Base-by-base conservation (phyloP, 2,888 invertebrate genomes). In the Drosophila gaucha region DNA sequence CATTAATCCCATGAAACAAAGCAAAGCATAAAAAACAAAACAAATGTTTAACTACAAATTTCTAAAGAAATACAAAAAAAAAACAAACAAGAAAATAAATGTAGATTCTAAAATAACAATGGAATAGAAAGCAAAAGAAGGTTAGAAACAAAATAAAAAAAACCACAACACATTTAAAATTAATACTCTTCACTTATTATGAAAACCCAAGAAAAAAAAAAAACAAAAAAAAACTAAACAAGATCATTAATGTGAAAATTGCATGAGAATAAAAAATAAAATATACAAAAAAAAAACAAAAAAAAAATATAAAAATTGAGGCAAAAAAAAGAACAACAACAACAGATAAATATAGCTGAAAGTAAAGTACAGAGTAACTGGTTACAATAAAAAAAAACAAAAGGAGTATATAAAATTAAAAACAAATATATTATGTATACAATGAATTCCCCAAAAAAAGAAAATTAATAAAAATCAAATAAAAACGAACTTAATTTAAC, bases 101-200 rank as follows among this genome's bases (percentile, higher is more conserved):
- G 89, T 89, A 88, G 88, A 82, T 84, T 89, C 80, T 82, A 83
- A 89, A 84, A 79, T 70, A 58, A 73, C 80, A 46, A 44, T 28
- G 52, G 66, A 66, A 60, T 38, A 64, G 47, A 30, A 56, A 56
- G 43, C 39, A 54, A 63, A 55, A 50, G 39, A 33, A 62, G 39
- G 43, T 63, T 60, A 70, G 74, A 63, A 50, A 63, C 44, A 66
- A 65, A 67, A 8, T 59, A 49, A 74, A 65, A 67, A 73, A 67
- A 55, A 55, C 70, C 46, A 20, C 30, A 78, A 78, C 77, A 89
- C 82, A 82, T 76, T 79, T 80, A 70, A 84, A 84, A 82, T 75
- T 82, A 82, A 83, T 80, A 78, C 78, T 80, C 88, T 89, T 89
- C 83, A 89, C 86, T 88, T 82, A 89, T 80, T 85, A 80, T 67